Base-by-base conservation (phyloP, 1,140 invertebrate genomes). In the Drosophila virilis region DNA sequence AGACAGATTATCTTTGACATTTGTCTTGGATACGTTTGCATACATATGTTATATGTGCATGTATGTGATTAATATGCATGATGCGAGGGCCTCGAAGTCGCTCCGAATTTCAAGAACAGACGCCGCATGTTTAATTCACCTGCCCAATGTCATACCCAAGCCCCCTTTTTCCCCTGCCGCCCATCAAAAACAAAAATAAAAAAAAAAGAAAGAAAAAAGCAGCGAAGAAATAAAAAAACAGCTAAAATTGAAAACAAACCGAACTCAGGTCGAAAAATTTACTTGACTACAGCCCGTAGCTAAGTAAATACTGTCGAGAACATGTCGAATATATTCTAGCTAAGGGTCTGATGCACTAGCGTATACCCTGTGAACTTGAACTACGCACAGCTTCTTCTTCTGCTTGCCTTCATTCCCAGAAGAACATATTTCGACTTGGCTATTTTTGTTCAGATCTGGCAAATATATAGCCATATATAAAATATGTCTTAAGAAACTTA, bases 81-180 rank as follows among this genome's bases (percentile, higher is more conserved):
- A 37, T 52, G 70, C 43, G 40, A 37, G 50, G 65, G 43, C 71
- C 65, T 61, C 71, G 71, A 69, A 68, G 60, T 48, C 57, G 57
- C 51, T 74, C 57, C 57, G 69, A 37, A 69, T 74, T 74, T 74
- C 71, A 69, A 74, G 67, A 64, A 70, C 72, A 70, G 72, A 64
- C 72, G 38, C 12, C 67, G 59, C 59, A 74, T 74, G 59, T 64
- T 70, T 74, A 58, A 74, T 74, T 74, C 67, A 74, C 72, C 66
- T 70, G 57, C 15, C 40, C 72, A 74, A 74, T 74, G 66, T 58
- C 67, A 74, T 28, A 33, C 60, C 10, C 17, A 15, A 43, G 7
- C 22, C 64, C 32, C 9, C 8, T 12, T 28, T 28, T 28, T 0
- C 40, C 42, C 42, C 13, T 13, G n/a, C 42, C 42, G 5, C n/a